Base-by-base conservation (phyloP, 1,140 invertebrate species). In the Drosophila quadrilineata region DNA sequence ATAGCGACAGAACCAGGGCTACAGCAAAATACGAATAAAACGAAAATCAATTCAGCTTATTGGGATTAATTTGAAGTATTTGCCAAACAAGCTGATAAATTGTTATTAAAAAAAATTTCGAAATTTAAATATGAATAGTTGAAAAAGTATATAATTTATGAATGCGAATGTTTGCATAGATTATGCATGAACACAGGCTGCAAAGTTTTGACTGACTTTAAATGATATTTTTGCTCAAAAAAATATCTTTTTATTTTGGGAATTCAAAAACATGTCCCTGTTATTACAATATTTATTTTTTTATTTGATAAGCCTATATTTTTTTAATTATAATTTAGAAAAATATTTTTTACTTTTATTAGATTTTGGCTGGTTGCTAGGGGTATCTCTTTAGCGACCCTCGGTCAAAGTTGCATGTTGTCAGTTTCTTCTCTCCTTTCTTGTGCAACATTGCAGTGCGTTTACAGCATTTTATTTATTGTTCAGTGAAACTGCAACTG, bases 361-460 rank as follows among this genome's bases (percentile, higher is more conserved):
- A n/a, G n/a, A n/a, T n/a, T n/a, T n/a, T n/a, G n/a, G 3, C 28
- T 35, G 36, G 53, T 48, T 14, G 28, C 60, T 40, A 8, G 6
- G n/a, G 35, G 50, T 49, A 65, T 59, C 22, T 49, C 21, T 46
- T 60, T 36, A 52, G 14, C 57, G 60, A 57, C 63, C 63, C 63
- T 66, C 46, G 57, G n/a, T n/a, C n/a, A 14, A 28, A 8, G 10
- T 12, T 45, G 22, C 1, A 29, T 16, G 22, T 41, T 3, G 43
- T 9, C 26, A 33, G 53, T 21, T 52, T 49, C 41, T 46, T 53
- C 46, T 26, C 24, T 43, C 26, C 68, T 76, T 77, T 70, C 56
- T 68, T 40, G 43, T 84, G 67, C 59, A 57, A 65, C 57, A 77
- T 73, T 60, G 69, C 73, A 66, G 46, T 84, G 77, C 79, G 82